Percentiles rank a stretch among this genome's conserved stretches.
Conservation (phyloP, 2,797 vertebrate species). For the Clarias fuscus region DNA sequence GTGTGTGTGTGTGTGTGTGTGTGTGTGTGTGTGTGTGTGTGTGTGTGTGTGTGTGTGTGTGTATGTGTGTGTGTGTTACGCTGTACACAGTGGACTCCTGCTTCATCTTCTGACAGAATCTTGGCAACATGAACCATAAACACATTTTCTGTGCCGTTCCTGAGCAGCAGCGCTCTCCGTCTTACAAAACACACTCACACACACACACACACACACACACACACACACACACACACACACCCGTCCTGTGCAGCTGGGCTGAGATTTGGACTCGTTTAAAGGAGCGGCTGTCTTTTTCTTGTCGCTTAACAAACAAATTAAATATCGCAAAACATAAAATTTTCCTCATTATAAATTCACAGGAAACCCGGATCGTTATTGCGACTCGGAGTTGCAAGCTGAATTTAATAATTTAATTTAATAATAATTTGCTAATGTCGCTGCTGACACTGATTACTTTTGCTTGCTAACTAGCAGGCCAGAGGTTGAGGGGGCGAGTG, state of each 20-base stretch:
- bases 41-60: constrained; percentile 28
- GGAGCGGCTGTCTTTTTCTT: constrained; percentile 53
- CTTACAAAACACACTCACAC: constrained; percentile 56
- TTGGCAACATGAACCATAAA: constrained; percentile 79
- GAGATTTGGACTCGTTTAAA: constrained; percentile 59
- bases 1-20: too few species aligned
- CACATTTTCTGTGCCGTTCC: constrained; percentile 71
- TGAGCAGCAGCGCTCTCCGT: constrained; percentile 18
- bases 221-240: constrained; percentile 34
- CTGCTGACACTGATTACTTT: background rate
- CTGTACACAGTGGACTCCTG: constrained; percentile 25
- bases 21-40: background rate
- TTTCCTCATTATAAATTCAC: constrained; percentile 8
- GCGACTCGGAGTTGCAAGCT: too few species aligned
- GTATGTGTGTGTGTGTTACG: constrained; percentile 26
- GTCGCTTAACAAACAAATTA: background rate
- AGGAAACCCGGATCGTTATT: background rate
- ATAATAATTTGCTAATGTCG: background rate
- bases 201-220: constrained; percentile 49
- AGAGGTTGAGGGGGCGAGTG: background rate
- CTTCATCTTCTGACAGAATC: constrained; percentile 77
- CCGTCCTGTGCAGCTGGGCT: background rate
- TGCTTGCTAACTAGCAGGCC: background rate
- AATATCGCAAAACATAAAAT: background rate
- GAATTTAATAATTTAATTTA: background rate